Base-by-base conservation (phyloP, 2,113 vertebrate genomes). In the Ornithorhynchus anatinus region DNA sequence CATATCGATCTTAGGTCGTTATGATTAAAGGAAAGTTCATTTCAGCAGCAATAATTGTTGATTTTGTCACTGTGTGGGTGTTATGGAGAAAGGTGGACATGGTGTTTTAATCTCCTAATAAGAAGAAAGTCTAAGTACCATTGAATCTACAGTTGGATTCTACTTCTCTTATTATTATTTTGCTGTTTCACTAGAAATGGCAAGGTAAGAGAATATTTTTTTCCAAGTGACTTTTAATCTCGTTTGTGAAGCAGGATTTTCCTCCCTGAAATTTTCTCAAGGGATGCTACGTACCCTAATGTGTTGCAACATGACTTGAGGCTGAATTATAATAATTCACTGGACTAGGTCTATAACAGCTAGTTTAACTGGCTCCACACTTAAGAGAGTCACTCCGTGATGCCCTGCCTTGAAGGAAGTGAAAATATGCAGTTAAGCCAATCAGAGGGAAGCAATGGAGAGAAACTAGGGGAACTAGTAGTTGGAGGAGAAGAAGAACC, bases 81-180 rank as follows among this genome's bases (percentile, higher is more conserved):
- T 68, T 71, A 50, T 56, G 69, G 3, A 44, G 35, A 74, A 75
- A 51, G 48, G 16, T 72, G 75, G 43, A 16, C 5, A 35, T 65
- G 59, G 23, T 67, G 7, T 36, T 82, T 84, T 77, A 84, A 79
- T 80, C 71, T 31, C 31, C 65, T 86, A 42, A 66, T 75, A 48
- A 20, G 65, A n/a, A 56, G 3, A 7, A 59, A 79, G 9, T 25
- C n/a, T 62, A 7, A 27, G 25, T 5, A 50, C 16, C 25, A 50
- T 29, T 10, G 57, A 79, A 84, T 14, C 0, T 32, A 51, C 4
- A 59, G 19, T 31, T 14, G 7, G 14, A 50, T 63, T 75, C 77
- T 44, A 13, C 63, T 10, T 11, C n/a, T 68, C 13, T 63, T 60
- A 53, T 10, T 40, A 51, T 40, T 36, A 22, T n/a, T 17, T 9